Evolutionary conservation across 2,113 vertebrate species (phyloP), one percentile per base, ranked within the genome.

Genomic region (Hemichromis elongatus): DNA sequence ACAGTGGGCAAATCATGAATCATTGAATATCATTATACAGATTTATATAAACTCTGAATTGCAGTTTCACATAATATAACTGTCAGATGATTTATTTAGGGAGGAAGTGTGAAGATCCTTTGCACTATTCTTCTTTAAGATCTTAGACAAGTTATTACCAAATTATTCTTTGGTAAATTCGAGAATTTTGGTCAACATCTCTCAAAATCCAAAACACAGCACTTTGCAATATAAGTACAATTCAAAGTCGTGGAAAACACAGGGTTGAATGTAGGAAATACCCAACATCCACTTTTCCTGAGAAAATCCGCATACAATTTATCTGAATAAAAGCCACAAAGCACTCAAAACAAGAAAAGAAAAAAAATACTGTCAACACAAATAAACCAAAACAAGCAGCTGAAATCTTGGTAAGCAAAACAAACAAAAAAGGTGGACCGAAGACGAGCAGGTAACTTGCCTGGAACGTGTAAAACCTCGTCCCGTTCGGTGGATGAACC

Each of bases 401-500:
- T 79, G 21, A 53, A 8, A 77, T 55, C 28, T 13, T 10, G 52
- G 3, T 9, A 5, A 12, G 26, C 61, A 37, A 30, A 73, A 18
- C 13, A 18, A 40, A 13, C 45, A 77, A 7, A 77, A 7, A 8
- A 11, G 9, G 8, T 4, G 10, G 21, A 19, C 37, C 5, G 16
- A 18, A 10, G 13, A 10, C 47, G 5, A 5, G 81, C 24, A 54
- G 52, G 7, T 11, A 73, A 96, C 98, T 97, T 98, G 97, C 99
- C 98, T 99, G 99, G 91, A 98, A 98, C 83, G 98, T 98, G 91
- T 99, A 99, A 95, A 98, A 99, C 86, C 99, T 96, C 54, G 98
- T 99, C 94, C 99, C 99, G 91, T 99, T 99, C 83, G 98, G 98
- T 84, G 97, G 98, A 94, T 99, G 98, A 89, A 98, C 97, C 96